Percentiles rank a stretch among this genome's conserved stretches.
Evolutionary conservation across 2,113 vertebrate genomes (phyloP).

Genomic region (Gasterosteus aculeatus): DNA sequence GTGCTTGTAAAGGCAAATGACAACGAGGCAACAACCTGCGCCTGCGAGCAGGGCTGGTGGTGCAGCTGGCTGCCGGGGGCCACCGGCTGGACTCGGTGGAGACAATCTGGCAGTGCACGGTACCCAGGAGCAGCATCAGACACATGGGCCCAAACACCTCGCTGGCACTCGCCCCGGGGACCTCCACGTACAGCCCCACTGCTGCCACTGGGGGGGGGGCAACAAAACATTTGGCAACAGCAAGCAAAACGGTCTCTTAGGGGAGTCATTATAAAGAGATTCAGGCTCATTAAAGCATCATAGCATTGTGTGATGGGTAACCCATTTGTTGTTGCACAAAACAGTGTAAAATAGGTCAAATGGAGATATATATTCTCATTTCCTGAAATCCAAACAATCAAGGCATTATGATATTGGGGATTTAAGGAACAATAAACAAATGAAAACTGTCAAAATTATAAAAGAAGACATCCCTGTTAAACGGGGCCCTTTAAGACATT

Average conservation of each 20-base stretch:
- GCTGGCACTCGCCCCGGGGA: conserved; percentile 87
- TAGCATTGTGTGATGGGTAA: conserved; percentile 22
- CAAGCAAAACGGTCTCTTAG: conserved; percentile 47
- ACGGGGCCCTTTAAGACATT: background rate
- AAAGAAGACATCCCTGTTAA: background rate
- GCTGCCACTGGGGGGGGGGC: conserved; percentile 82
- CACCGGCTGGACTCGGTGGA: conserved; percentile 88
- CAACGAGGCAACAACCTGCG: conserved; percentile 84
- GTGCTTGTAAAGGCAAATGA: conserved; percentile 33
- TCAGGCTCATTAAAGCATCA: conserved; percentile 56
- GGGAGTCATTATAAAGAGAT: conserved; percentile 53
- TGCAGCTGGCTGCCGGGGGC: conserved; percentile 69
- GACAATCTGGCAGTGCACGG: conserved; percentile 98
- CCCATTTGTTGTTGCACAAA: conserved; percentile 20
- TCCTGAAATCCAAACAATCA: too few relatives aligned
- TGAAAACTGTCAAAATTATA: too few relatives aligned
- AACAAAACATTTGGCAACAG: conserved; percentile 61
- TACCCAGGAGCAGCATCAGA: conserved; percentile 97
- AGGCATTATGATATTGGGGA: too few relatives aligned
- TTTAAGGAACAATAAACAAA: too few relatives aligned
- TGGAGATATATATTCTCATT: background rate
- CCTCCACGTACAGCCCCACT: conserved; percentile 85
- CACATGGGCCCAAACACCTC: conserved; percentile 93
- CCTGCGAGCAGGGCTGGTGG: conserved; percentile 83
- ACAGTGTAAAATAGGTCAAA: conserved; percentile 22